A percentile compares a stretch with the other conserved stretches of the same genome.
phyloP scores from a whole-genome alignment of 2,797 vertebrate species.

The Pipistrellus kuhlii region DNA sequence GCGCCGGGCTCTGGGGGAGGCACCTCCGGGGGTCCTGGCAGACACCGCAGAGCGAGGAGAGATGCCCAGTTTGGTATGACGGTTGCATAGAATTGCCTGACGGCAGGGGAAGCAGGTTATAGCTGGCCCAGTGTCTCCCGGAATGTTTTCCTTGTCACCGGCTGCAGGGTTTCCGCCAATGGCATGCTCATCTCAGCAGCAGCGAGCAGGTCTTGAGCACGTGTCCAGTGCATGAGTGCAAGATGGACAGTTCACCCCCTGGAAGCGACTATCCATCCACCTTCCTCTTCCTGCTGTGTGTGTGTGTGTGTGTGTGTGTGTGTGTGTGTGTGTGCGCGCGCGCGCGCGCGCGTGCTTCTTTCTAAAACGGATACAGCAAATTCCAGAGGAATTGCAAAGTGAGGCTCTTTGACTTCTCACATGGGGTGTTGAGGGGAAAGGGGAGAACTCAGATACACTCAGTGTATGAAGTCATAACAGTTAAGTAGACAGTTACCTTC shows the following conservation, averaged over 20 bases:
- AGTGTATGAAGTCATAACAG: not conserved
- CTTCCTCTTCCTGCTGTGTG: not conserved
- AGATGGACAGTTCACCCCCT: not conserved
- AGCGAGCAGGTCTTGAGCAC: not conserved
- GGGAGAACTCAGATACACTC: not conserved
- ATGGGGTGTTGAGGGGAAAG: not conserved
- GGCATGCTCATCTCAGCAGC: constrained; percentile 10
- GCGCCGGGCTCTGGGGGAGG: not conserved
- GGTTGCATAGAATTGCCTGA: not conserved
- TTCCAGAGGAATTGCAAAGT: not conserved
- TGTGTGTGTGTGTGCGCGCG: not conserved
- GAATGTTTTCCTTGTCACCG: constrained; percentile 31
- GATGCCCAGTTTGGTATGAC: not conserved
- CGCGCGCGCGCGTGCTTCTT: not conserved
- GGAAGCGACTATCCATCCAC: too few species aligned
- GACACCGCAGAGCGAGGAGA: not conserved
- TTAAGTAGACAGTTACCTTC: constrained; percentile 10
- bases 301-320: not conserved
- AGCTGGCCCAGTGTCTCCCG: not conserved
- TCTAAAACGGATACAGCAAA: not conserved
- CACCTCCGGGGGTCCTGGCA: not conserved
- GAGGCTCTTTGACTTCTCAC: constrained; percentile 38
- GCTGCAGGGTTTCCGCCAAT: not conserved
- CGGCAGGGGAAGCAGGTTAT: constrained; percentile 1
- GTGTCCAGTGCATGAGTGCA: not conserved